Conservation (phyloP, 2,888 invertebrate species). For the Meganola albula region DNA sequence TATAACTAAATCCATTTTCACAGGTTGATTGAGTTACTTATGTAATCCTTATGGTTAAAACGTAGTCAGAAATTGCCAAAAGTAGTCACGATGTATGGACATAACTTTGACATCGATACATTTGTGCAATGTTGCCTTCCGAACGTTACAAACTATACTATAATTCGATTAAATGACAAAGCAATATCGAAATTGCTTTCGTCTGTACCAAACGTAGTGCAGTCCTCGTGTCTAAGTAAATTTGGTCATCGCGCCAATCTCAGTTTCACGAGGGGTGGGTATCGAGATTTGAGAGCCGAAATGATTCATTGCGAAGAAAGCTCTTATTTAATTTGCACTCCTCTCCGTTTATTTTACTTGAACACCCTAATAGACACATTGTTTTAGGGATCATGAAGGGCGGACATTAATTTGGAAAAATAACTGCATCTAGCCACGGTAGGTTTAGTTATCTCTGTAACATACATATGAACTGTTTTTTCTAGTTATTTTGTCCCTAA, state of each 20-base stretch:
- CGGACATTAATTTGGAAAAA: conserved; percentile 4
- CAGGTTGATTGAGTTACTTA: too few relatives aligned
- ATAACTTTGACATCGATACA: too few relatives aligned
- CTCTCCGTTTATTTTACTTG: conserved; percentile 34
- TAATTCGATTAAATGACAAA: conserved; percentile 1
- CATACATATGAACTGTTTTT: too few relatives aligned
- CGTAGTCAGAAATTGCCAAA: too few relatives aligned
- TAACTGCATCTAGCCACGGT: conserved; percentile 14
- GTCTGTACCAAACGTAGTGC: conserved; percentile 47
- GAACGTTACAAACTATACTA: conserved; percentile 9
- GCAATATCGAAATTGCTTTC: conserved; percentile 6
- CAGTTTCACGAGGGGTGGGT: conserved; percentile 64
- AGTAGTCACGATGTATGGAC: too few relatives aligned
- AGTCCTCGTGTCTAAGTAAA: conserved; percentile 70
- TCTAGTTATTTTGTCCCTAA: background rate
- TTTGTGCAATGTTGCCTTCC: background rate
- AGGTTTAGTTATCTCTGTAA: too few relatives aligned
- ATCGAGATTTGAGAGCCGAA: conserved; percentile 66
- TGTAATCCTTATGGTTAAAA: too few relatives aligned
- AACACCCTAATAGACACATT: conserved; percentile 22
- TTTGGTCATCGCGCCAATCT: conserved; percentile 73
- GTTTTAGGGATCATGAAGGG: conserved; percentile 4
- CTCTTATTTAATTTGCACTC: conserved; percentile 60
- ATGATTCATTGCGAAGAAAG: conserved; percentile 60
- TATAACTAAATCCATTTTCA: too few relatives aligned